Conservation (phyloP, 2,888 invertebrate species). For the Cataglyphis albicans region DNA sequence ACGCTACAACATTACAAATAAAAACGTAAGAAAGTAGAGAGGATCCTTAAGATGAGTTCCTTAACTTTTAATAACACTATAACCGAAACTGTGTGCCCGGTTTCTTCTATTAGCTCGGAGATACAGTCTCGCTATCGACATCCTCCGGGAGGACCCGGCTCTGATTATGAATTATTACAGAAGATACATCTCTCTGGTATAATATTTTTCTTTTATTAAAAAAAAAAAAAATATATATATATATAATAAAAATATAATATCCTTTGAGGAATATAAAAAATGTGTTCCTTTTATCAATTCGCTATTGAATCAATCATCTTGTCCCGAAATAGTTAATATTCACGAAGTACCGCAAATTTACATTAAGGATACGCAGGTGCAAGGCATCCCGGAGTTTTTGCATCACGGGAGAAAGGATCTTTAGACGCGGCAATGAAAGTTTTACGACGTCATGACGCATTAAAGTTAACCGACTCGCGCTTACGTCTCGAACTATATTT, state of each 20-base stretch:
- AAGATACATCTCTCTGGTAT: not conserved
- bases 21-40: slow-evolving; percentile 19
- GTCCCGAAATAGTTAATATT: slow-evolving; percentile 7
- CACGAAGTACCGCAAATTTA: not conserved
- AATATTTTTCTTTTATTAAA: not conserved
- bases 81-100: not conserved
- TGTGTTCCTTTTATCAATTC: not conserved
- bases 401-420: not conserved
- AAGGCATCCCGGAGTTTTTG: not conserved
- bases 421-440: slow-evolving; percentile 26
- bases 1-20: slow-evolving; percentile 11
- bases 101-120: not conserved
- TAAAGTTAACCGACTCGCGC: slow-evolving; percentile 10
- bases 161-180: not conserved
- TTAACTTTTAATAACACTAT: slow-evolving; percentile 21
- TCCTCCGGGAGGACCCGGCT: not conserved
- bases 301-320: not conserved
- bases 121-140: slow-evolving; percentile 7
- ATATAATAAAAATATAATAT: not conserved
- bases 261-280: not conserved
- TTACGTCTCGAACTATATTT: slow-evolving; percentile 33
- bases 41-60: not conserved
- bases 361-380: not conserved
- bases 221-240: too few relatives aligned
- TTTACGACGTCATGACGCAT: slow-evolving; percentile 29